Evolutionary conservation across 2,797 vertebrate species (phyloP), one percentile per base, ranked within the genome.

Genomic region (Sitta carolinensis): DNA sequence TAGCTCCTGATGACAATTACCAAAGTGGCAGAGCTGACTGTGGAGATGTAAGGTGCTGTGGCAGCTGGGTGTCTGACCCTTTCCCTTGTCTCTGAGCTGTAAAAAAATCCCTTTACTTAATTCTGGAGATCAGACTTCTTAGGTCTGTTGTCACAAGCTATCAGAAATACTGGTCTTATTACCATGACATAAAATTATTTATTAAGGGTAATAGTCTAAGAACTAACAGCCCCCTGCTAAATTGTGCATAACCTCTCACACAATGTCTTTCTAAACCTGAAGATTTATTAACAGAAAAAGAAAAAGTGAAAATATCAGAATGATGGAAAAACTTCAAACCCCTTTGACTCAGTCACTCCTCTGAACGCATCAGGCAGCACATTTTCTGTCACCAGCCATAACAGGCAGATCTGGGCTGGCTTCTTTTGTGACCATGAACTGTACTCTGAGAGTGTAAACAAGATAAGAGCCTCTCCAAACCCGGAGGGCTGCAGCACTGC

Each of bases 401-500:
- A 61, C 52, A 76, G 47, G 54, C 67, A 72, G 80, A 77, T 54
- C 57, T 67, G 57, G 61, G 58, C 29, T 34, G 54, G 51, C 64
- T 72, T 38, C 51, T 57, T 64, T 52, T 23, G 74, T 7, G 7
- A 27, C 58, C 6, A 0, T 11, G 7, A 8, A 2, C 79, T 55
- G 50, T n/a, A 34, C 4, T 2, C 63, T 21, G 59, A 32, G 57
- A 50, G 36, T 14, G 47, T 34, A 70, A 92, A 87, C 1, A 9
- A 85, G 91, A 57, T 52, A 84, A 93, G 88, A 78, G 6, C 45
- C 1, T 13, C 63, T 91, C 76, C 36, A 32, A 40, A 66, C 34
- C 34, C 0, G 0, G 18, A 29, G 2, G 8, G 74, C 34, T 5
- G 16, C 17, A 4, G 80, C 72, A 81, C 23, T 0, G 1, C 7